These are phyloP conservation scores for Emydura subglobosa DNA, from an alignment of 2,113 vertebrate genomes.

Conservation along the genomic window DNA sequence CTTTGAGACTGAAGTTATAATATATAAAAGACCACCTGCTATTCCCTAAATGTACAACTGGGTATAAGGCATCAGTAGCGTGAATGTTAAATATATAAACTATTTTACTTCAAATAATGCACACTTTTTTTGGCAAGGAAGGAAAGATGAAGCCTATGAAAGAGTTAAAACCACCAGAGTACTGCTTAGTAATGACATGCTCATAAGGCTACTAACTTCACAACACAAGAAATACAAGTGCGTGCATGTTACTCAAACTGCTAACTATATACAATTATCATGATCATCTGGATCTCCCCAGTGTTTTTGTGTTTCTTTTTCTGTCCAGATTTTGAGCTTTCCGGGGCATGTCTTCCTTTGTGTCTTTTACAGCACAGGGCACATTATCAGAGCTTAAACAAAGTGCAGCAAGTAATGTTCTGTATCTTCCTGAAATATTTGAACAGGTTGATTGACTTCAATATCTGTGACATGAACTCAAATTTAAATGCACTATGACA, in stretches of 20 bases:
- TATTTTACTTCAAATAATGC: not conserved
- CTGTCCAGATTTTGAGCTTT: not conserved
- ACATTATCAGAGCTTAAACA: not conserved
- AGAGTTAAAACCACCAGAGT: not conserved
- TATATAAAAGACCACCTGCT: not conserved
- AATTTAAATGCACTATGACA: not conserved
- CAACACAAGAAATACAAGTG: not conserved
- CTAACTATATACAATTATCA: not conserved
- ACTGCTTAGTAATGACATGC: conserved; percentile 20
- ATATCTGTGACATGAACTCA: not conserved
- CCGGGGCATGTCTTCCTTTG: not conserved
- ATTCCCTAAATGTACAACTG: not conserved
- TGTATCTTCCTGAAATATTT: not conserved
- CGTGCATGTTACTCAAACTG: not conserved
- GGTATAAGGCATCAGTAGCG: not conserved
- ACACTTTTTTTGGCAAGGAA: not conserved
- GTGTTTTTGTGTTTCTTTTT: not conserved
- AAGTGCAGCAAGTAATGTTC: not conserved
- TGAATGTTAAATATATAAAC: not conserved
- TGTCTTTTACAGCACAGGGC: not conserved
- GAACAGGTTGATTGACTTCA: not conserved
- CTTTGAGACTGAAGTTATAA: not conserved
- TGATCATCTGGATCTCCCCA: not conserved
- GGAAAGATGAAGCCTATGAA: conserved; percentile 12
- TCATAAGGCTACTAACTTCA: not conserved